These are phyloP conservation scores for Rhopilema esculentum DNA, from an alignment of 30 jellyfish, hydroid and myxozoan species.

Conservation along the genomic window DNA sequence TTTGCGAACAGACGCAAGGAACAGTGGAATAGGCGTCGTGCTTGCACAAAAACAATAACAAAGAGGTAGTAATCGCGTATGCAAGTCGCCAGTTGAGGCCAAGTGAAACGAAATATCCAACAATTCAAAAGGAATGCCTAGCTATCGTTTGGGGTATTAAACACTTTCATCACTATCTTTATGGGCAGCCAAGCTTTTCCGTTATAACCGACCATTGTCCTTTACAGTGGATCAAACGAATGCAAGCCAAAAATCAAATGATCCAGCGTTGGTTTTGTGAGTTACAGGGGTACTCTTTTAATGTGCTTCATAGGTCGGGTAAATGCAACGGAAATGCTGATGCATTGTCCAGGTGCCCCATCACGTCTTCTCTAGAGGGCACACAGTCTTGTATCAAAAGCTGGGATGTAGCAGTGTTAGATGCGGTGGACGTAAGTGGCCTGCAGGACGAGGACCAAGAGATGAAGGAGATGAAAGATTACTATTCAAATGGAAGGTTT, in stretches of 20 bases:
- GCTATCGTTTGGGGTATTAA: constrained; percentile 33
- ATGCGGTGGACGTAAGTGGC: constrained; percentile 11
- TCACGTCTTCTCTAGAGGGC: not conserved
- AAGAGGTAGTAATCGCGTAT: constrained; percentile 56
- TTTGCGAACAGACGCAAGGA: constrained; percentile 68
- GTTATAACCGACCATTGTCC: constrained; percentile 56
- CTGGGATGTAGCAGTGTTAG: constrained; percentile 12
- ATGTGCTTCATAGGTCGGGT: constrained; percentile 38
- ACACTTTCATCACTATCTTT: constrained; percentile 39
- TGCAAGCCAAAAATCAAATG: constrained; percentile 16
- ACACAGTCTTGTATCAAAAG: not conserved
- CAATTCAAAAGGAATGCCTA: no score
- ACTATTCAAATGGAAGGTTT: not conserved
- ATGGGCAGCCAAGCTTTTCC: constrained; percentile 36
- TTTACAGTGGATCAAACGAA: constrained; percentile 33
- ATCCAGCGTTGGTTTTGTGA: constrained; percentile 33
- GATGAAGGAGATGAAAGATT: constrained; percentile 26
- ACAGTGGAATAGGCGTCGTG: constrained; percentile 68
- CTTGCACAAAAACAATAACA: constrained; percentile 54
- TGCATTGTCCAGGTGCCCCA: constrained; percentile 44
- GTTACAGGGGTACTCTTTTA: constrained; percentile 20
- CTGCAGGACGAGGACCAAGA: constrained; percentile 11
- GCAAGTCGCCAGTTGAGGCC: constrained; percentile 49
- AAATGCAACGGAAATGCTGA: constrained; percentile 38
- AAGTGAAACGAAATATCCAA: constrained; percentile 28